Evolutionary conservation across 2,113 vertebrate genomes (phyloP), one percentile per base, ranked within the genome.

Genomic region (Poicephalus meyeri): DNA sequence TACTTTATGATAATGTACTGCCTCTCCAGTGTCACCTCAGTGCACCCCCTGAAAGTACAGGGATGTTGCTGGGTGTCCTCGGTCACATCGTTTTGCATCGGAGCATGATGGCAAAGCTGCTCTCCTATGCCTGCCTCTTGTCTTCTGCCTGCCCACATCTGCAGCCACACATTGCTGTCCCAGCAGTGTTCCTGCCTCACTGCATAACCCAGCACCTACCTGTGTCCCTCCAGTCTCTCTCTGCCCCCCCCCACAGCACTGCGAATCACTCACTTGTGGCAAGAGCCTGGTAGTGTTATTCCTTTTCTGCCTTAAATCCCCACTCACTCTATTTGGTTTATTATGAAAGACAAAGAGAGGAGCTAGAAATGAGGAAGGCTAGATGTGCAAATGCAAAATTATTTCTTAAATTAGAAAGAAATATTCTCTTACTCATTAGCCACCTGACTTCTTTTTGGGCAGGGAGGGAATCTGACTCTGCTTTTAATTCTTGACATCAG

Each of bases 21-120:
- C 60, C 53, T 83, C 41, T 52, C 68, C 4, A 6, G 46, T 16
- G 20, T 29, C 49, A 42, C 74, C 77, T 74, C 73, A 63, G 4
- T 6, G 4, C 65, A 74, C n/a, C 10, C 28, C 53, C 39, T 29
- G 46, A 44, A 78, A 68, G 41, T 29, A 41, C 61, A 82, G 80
- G 37, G n/a, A 31, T 1, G 10, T 55, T 2, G 0, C 79, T 29
- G 1, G 0, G 17, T 61, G 41, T 69, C 83, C 74, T 55, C 5
- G 0, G 64, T 80, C 79, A 4, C 47, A 46, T 76, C 3, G 3
- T 52, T 68, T 77, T 66, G 65, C 82, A 23, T 66, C 35, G 49
- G 26, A 92, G 58, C 0, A 0, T 21, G 61, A 73, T 46, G 37
- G 56, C 89, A 91, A 35, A 68, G 60, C 53, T 69, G 73, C 73